A percentile compares a stretch with the other conserved stretches of the same genome.
Evolutionary conservation across 2,113 vertebrate genomes (phyloP).

Genomic region (Leptodactylus fuscus): DNA sequence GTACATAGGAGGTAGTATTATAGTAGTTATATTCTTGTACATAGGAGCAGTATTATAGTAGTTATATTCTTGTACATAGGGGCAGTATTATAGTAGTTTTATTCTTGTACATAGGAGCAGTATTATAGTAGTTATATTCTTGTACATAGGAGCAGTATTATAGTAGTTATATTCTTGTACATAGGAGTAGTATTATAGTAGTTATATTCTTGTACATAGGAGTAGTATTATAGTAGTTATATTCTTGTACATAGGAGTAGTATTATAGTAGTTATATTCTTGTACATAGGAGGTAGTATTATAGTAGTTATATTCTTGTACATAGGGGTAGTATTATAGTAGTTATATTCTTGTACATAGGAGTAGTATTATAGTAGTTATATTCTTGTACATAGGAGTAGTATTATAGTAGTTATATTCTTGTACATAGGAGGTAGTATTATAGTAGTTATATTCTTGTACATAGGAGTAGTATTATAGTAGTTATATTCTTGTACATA

Average conservation of each 20-base stretch:
- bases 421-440: not conserved
- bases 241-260: not conserved
- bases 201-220: slow-evolving; percentile 5
- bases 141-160: not conserved
- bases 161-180: not conserved
- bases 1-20: too few species aligned
- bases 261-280: slow-evolving; percentile 12
- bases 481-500: not conserved
- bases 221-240: not conserved
- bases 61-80: not conserved
- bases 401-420: not conserved
- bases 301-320: not conserved
- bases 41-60: too few species aligned
- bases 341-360: not conserved
- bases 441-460: not conserved
- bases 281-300: not conserved
- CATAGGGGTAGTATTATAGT: not conserved
- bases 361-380: not conserved
- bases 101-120: not conserved
- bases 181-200: not conserved
- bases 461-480: not conserved
- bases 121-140: slow-evolving; percentile 5
- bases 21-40: too few species aligned
- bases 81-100: slow-evolving; percentile 1
- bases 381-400: not conserved